phyloP scores from a whole-genome alignment of 2,888 invertebrate species.

The Cotesia congregata region DNA sequence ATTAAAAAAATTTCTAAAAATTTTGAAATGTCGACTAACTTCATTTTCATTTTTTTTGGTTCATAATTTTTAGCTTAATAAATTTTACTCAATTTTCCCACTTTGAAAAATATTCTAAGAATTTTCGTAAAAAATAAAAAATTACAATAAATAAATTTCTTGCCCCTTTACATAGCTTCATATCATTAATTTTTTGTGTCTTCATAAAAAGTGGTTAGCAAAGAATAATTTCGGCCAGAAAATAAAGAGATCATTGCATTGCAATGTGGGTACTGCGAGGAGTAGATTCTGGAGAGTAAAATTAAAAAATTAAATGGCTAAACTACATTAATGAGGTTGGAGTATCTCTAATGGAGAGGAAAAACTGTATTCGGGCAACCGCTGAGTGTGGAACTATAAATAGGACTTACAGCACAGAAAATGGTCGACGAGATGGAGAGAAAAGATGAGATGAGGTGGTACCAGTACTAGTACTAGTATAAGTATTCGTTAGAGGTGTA shows the following conservation, averaged over 20 bases:
- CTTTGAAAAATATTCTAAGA: no score
- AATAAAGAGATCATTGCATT: neutral
- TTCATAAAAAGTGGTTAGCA: no score
- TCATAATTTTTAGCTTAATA: no score
- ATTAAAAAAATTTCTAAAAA: no score
- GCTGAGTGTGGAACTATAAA: conserved; percentile 32
- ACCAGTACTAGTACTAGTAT: neutral
- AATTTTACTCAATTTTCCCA: no score
- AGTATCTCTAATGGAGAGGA: conserved; percentile 29
- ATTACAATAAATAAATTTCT: no score
- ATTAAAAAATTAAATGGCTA: neutral
- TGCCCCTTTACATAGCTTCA: no score
- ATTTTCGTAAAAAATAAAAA: no score
- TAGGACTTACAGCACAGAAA: conserved; percentile 36
- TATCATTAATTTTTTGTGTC: no score
- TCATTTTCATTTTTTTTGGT: no score
- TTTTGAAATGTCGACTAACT: no score
- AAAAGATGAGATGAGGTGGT: neutral
- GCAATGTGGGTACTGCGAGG: neutral
- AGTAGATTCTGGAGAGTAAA: neutral
- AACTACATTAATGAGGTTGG: conserved; percentile 21
- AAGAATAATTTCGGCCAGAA: no score
- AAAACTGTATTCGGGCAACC: conserved; percentile 13
- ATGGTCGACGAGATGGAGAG: neutral
- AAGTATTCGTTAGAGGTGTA: neutral